These are phyloP conservation scores for Sminthurides aquaticus DNA, from an alignment of 2,888 invertebrate species.

Conservation along the genomic window DNA sequence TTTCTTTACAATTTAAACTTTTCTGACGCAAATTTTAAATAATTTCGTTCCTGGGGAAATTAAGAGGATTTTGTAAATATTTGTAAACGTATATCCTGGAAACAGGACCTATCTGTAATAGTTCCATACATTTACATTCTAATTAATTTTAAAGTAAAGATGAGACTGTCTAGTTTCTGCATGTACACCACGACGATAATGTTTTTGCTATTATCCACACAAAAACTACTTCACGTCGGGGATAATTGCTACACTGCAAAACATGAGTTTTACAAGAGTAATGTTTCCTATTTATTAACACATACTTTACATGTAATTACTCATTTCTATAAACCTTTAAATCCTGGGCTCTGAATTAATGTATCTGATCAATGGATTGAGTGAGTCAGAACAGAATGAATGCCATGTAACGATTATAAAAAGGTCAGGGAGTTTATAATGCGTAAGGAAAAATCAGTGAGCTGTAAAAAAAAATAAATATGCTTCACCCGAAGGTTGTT, in stretches of 20 bases:
- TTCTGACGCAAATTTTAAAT: not conserved
- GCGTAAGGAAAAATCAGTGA: too few species aligned
- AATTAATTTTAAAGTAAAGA: not conserved
- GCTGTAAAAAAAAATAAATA: too few species aligned
- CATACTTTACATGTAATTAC: not conserved
- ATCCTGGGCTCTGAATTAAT: too few species aligned
- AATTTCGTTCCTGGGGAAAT: not conserved
- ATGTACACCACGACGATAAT: not conserved
- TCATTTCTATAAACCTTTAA: too few species aligned
- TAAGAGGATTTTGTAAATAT: not conserved
- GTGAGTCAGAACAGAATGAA: not conserved
- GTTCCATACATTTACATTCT: too few species aligned
- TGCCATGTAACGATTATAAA: not conserved
- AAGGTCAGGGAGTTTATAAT: too few species aligned
- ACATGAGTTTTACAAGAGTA: not conserved
- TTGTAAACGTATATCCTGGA: too few species aligned
- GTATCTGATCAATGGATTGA: too few species aligned
- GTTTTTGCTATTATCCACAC: not conserved
- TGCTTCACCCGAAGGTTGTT: too few species aligned
- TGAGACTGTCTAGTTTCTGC: not conserved
- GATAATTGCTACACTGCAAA: constrained; percentile 21
- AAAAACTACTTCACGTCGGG: constrained; percentile 19
- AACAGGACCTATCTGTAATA: too few species aligned
- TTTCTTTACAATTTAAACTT: too few species aligned
- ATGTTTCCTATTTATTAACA: not conserved